Evolutionary conservation across 2,888 invertebrate species (phyloP), one percentile per base, ranked within the genome.

Genomic region (Molanna angustata): DNA sequence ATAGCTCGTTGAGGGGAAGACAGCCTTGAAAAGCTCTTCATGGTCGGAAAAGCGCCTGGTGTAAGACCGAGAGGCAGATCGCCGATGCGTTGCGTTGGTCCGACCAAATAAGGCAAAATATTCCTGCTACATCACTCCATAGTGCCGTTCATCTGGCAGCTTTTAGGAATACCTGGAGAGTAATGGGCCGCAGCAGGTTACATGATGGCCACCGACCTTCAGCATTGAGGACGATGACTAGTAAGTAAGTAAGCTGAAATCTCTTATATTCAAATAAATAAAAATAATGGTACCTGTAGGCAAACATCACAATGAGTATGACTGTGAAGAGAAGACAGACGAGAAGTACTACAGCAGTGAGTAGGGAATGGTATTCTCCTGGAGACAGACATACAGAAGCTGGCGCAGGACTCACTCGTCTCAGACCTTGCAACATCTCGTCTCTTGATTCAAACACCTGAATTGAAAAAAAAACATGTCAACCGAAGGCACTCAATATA

Each of bases 381-480:
- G 85, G 84, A 1, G 90, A 85, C 55, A 94, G 80, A 67, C 93
- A 94, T 17, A 92, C 84, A 1, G 83, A 86, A 58, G 86, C 81
- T 27, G 79, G 70, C 4, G 86, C 79, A 0, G 85, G 83, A 0
- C 85, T 74, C 0, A 85, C 78, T 21, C 81, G 80, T 47, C 83
- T 80, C 45, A 86, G 85, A 66, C 86, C 86, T 53, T 84, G 74
- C 62, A 86, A 73, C 20, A 81, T 71, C 69, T 86, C 86, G 63
- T 86, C 86, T 27, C 86, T 78, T 11, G 90, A 88, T 68, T 91
- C 90, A 64, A 88, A 90, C 1, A 92, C 91, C 90, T 90, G 62
- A 2, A 7, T n/a, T n/a, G 18, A 37, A 16, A n/a, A 22, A n/a
- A 18, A 22, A 43, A 42, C n/a, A 42, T 14, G 9, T 9, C n/a